Evolutionary conservation across 2,113 vertebrate genomes (phyloP), one percentile per base, ranked within the genome.

Genomic region (Triplophysa tibetana): DNA sequence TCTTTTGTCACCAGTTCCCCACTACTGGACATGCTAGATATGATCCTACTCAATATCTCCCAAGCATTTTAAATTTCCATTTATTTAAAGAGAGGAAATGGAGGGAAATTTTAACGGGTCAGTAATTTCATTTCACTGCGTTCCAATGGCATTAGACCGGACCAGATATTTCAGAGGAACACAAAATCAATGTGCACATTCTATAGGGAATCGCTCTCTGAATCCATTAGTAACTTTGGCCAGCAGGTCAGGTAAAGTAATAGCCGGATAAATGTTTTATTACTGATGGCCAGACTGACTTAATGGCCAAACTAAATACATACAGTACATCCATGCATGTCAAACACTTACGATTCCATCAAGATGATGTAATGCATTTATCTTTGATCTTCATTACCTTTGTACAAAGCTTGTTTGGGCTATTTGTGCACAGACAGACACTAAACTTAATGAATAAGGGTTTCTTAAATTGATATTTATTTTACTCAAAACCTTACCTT

Each of bases 191-290:
- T 93, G 91, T 85, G 66, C 83, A 90, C 85, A 86, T 92, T 86
- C 86, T 89, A 88, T 87, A 89, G 92, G 91, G 91, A 95, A 91
- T 90, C 92, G 90, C 89, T 88, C 78, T 79, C 76, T 84, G 88
- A 93, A 93, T 92, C 93, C 94, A 94, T 95, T 94, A 95, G 93
- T 90, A 93, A 95, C 88, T 91, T 92, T 93, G 90, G 91, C 91
- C 90, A 93, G 90, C 89, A 94, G 95, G 95, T 95, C 94, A 94
- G 90, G 92, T 92, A 94, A 95, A 95, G 92, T 93, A 96, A 96
- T 93, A 95, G 90, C 89, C 82, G 84, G 92, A 92, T 94, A 94
- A 96, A 96, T 96, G 95, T 95, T 97, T 96, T 93, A 96, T 96
- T 92, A 95, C 91, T 90, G 88, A 94, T 93, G 93, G 91, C 91